Conservation (phyloP, 2,113 vertebrate genomes). For the Otus sunia region DNA sequence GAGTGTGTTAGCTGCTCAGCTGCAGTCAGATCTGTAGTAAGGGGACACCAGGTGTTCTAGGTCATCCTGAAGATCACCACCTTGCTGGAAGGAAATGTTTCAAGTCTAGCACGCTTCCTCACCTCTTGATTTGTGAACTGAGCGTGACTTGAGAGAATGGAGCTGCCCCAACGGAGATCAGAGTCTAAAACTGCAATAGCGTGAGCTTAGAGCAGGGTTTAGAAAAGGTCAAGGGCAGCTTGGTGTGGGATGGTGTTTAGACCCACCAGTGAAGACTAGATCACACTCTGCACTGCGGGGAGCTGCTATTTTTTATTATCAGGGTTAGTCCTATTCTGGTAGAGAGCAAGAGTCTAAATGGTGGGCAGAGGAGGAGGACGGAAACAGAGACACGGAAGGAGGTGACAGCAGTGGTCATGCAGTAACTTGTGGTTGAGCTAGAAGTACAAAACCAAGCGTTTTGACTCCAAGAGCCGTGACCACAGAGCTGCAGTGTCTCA, state of each 20-base stretch:
- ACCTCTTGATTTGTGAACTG: not conserved
- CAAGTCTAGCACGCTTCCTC: not conserved
- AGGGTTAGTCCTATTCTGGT: not conserved
- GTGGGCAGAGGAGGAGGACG: not conserved
- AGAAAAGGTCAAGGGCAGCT: not conserved
- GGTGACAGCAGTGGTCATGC: not conserved
- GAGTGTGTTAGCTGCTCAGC: not conserved
- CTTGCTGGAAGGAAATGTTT: not conserved
- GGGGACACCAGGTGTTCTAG: not conserved
- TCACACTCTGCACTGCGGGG: not conserved
- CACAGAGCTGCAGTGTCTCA: not conserved
- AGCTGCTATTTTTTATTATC: not conserved
- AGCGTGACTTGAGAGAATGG: not conserved
- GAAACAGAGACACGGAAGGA: not conserved
- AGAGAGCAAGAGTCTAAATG: not conserved
- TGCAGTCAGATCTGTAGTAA: fast-evolving
- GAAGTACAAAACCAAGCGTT: not conserved
- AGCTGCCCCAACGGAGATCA: not conserved
- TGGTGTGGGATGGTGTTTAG: not conserved
- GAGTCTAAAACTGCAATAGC: not conserved
- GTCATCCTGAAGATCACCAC: not conserved
- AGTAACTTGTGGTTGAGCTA: not conserved
- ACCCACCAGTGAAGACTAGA: not conserved
- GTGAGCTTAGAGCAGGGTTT: not conserved
- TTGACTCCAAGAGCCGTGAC: not conserved